Evolutionary conservation across 2,113 vertebrate species (phyloP), one percentile per base, ranked within the genome.

Genomic region (Leptocoma aspasia): DNA sequence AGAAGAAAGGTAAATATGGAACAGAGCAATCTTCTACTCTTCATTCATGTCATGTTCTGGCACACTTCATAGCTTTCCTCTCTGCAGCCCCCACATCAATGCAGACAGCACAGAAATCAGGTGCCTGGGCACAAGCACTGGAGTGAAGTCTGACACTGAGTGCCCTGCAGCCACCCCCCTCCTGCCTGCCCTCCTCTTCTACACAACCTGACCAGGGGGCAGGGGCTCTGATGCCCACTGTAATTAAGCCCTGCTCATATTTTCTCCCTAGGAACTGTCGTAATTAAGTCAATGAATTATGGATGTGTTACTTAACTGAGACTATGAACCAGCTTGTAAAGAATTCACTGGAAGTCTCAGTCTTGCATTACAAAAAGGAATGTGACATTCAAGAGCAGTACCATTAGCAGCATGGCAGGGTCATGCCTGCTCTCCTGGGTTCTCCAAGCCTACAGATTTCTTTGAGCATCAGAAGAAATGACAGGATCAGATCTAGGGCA

Each of bases 301-400:
- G n/a, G 68, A 81, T 81, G 56, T 6, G 3, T 84, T 96, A 86
- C 91, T 95, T 89, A 91, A 92, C 80, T 81, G 83, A 94, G 80
- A 85, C 66, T 53, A 70, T 63, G 81, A 94, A 81, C 52, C 60
- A 94, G 72, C 60, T 78, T 86, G 80, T 41, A 73, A 93, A 71
- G 91, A 86, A 94, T 78, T 95, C 68, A 86, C 68, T 22, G 35
- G 23, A 86, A 89, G 41, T 83, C 76, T 89, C 6, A 0, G 44
- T 70, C 82, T 89, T 59, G 64, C 68, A 33, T 33, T 90, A 69
- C 68, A 81, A 83, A 88, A 81, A 85, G 63, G 76, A 94, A 86
- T 42, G 75, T 85, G 78, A 85, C 78, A 69, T 61, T 69, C 60
- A 73, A 70, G 56, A 90, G 42, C 18, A 60, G 45, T 45, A 82